Evolutionary conservation across 2,797 vertebrate genomes (phyloP).

Genomic region (Enteromius treurensis): DNA sequence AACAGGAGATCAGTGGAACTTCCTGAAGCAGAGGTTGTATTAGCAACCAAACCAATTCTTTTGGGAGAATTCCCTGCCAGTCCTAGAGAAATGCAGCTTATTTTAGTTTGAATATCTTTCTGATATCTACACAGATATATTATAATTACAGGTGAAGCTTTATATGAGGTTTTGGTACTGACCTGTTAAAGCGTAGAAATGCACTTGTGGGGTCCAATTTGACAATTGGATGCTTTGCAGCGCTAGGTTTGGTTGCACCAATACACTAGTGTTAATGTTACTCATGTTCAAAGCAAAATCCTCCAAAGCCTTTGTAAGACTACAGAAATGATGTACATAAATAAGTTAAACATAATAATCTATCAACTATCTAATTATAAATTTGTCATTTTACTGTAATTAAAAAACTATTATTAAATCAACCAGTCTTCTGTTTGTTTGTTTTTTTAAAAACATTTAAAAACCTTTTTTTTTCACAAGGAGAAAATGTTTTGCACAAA

Average conservation of each 20-base stretch:
- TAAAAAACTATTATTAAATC: too few relatives aligned
- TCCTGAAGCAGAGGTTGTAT: not conserved
- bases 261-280: constrained; percentile 12
- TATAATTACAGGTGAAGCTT: not conserved
- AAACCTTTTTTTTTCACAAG: too few relatives aligned
- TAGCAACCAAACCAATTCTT: constrained; percentile 23
- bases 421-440: too few relatives aligned
- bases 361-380: not conserved
- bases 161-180: not conserved
- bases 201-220: constrained; percentile 51
- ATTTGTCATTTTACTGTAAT: too few relatives aligned
- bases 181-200: constrained; percentile 64
- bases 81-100: not conserved
- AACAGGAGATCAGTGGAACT: constrained; percentile 55
- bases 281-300: constrained; percentile 58
- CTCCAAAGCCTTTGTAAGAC: constrained; percentile 66
- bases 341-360: not conserved
- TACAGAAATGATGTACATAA: constrained; percentile 44
- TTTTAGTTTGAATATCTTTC: not conserved
- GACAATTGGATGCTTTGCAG: constrained; percentile 59
- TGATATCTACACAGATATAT: not conserved
- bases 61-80: constrained; percentile 53
- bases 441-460: too few relatives aligned
- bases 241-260: constrained; percentile 72
- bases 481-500: too few relatives aligned